These are phyloP conservation scores for Cygnus atratus DNA, from an alignment of 2,113 vertebrate genomes.

Conservation along the genomic window DNA sequence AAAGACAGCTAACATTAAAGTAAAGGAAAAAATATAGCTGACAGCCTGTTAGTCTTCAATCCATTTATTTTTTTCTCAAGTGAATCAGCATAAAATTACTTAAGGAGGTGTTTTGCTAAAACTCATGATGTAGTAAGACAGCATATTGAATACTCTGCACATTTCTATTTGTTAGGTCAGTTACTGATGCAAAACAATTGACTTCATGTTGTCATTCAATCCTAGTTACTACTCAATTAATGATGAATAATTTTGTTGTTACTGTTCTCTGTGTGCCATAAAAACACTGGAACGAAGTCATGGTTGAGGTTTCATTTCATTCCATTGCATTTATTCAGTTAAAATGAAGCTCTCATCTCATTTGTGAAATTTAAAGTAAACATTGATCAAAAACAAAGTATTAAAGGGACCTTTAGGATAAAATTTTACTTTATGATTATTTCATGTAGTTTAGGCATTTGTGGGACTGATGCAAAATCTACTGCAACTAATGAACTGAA, in stretches of 20 bases:
- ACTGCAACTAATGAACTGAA: background rate
- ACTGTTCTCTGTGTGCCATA: background rate
- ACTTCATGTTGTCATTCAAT: background rate
- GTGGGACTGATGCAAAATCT: background rate
- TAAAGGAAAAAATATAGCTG: background rate
- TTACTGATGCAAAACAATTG: background rate
- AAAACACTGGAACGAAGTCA: background rate
- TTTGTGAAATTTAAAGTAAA: background rate
- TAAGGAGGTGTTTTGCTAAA: background rate
- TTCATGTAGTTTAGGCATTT: background rate
- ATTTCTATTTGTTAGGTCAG: background rate
- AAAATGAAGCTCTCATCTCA: background rate
- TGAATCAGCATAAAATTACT: background rate
- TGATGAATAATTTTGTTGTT: background rate
- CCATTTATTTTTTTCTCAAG: background rate
- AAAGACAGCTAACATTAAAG: background rate
- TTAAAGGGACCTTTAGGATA: background rate
- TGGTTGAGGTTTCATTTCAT: background rate
- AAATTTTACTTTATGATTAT: background rate
- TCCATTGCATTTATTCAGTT: background rate
- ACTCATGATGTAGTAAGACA: background rate
- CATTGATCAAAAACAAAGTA: background rate
- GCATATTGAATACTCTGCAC: background rate
- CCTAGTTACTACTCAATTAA: background rate
- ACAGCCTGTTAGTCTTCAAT: slow-evolving; percentile 6